Evolutionary conservation across 1,140 invertebrate genomes (phyloP).

Genomic region (Cataglyphis hispanica): DNA sequence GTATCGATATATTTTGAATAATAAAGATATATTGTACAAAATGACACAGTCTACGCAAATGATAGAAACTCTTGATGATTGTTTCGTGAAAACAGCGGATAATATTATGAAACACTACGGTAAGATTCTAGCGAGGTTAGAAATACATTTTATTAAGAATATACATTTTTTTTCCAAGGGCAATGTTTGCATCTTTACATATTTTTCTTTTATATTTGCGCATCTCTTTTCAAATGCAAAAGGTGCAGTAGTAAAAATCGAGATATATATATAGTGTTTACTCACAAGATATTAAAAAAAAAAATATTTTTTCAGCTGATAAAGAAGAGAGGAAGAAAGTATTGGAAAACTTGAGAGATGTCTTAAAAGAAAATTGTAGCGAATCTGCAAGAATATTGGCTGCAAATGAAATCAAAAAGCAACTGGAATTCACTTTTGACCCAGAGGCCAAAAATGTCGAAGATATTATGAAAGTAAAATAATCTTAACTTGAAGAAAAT

Average conservation of each 20-base stretch:
- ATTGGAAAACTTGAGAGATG: slow-evolving; percentile 63
- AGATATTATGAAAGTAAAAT: slow-evolving; percentile 22
- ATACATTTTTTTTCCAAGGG: not conserved
- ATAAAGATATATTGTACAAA: slow-evolving; percentile 7
- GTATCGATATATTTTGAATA: not conserved
- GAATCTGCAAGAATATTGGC: not conserved
- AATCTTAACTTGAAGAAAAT: not conserved
- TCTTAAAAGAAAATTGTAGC: slow-evolving; percentile 44
- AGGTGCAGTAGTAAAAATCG: not conserved
- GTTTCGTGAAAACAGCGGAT: slow-evolving; percentile 69
- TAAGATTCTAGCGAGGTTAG: slow-evolving; percentile 61
- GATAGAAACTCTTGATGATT: slow-evolving; percentile 54
- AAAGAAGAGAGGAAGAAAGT: slow-evolving; percentile 23
- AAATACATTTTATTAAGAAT: not conserved
- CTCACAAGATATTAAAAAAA: not conserved
- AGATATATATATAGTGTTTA: no score
- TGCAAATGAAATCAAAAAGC: slow-evolving; percentile 36
- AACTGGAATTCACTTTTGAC: not conserved
- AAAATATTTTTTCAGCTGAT: slow-evolving; percentile 41
- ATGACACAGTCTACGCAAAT: slow-evolving; percentile 50
- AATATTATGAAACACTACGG: slow-evolving; percentile 71
- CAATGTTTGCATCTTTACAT: not conserved
- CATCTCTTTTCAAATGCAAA: not conserved
- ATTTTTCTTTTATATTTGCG: not conserved
- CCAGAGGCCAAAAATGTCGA: not conserved